Evolutionary conservation across 2,113 vertebrate species (phyloP).

Genomic region (Orycteropus afer): DNA sequence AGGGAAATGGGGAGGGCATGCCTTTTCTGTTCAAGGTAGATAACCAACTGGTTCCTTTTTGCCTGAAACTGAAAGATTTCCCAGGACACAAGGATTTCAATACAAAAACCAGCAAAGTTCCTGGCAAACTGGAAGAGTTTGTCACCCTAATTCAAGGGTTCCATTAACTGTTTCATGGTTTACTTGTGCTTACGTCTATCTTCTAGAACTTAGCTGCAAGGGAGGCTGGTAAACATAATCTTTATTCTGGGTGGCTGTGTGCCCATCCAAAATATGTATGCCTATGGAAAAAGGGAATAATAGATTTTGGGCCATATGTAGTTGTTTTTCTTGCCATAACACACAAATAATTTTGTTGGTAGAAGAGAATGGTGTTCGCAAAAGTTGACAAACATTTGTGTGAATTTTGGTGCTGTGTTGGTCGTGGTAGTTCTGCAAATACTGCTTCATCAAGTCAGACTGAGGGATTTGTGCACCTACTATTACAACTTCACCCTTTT

Average conservation of each 20-base stretch:
- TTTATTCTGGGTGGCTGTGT: background rate
- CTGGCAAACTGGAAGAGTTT: background rate
- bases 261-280: background rate
- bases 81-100: background rate
- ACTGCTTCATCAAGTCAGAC: background rate
- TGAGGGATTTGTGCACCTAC: background rate
- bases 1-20: background rate
- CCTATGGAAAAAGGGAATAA: background rate
- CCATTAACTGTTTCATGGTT: background rate
- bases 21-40: background rate
- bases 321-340: background rate
- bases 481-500: background rate
- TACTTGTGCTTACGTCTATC: background rate
- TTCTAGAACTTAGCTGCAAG: slow-evolving; percentile 46
- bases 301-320: background rate
- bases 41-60: background rate
- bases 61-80: background rate
- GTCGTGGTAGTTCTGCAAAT: background rate
- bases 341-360: background rate
- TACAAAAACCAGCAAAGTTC: slow-evolving; percentile 29
- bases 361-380: background rate
- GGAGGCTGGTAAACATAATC: background rate
- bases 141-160: background rate
- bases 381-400: background rate
- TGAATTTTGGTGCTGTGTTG: background rate